Evolutionary conservation across 2,888 invertebrate species (phyloP).

Genomic region (Phengaris arion): DNA sequence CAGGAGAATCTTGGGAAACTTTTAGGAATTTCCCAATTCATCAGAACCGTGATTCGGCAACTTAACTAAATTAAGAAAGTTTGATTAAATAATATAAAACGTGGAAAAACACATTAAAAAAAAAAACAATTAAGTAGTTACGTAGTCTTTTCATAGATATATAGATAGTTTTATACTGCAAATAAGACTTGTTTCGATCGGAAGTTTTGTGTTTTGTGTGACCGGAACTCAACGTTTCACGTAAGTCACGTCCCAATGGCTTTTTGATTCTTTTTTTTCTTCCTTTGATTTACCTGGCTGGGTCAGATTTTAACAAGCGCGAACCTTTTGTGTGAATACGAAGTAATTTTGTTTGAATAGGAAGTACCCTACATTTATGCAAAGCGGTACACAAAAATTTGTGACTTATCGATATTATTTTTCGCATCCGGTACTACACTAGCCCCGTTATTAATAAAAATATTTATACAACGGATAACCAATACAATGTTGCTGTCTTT

Average conservation of each 20-base stretch:
- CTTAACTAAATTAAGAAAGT: constrained; percentile 29
- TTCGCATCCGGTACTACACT: too few species aligned
- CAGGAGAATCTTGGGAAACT: constrained; percentile 25
- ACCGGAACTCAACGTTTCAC: not conserved
- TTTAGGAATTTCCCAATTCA: constrained; percentile 25
- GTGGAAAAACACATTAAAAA: too few species aligned
- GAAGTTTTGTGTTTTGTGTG: not conserved
- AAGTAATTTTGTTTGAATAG: not conserved
- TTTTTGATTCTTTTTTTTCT: not conserved
- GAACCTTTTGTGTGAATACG: not conserved
- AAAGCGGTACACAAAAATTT: too few species aligned
- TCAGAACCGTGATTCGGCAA: constrained; percentile 27
- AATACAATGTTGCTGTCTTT: too few species aligned
- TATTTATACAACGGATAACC: too few species aligned
- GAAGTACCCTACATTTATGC: too few species aligned
- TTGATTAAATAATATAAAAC: constrained; percentile 23
- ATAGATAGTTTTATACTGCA: not conserved
- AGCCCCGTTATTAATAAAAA: too few species aligned
- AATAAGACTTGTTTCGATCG: not conserved
- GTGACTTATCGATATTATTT: too few species aligned
- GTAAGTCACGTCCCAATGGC: not conserved
- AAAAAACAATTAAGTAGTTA: too few species aligned
- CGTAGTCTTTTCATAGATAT: too few species aligned
- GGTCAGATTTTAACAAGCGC: not conserved
- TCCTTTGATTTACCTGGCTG: not conserved